A percentile compares a stretch with the other conserved stretches of the same genome.
phyloP scores from a whole-genome alignment of 2,113 vertebrate genomes.

The Mesitornis unicolor region DNA sequence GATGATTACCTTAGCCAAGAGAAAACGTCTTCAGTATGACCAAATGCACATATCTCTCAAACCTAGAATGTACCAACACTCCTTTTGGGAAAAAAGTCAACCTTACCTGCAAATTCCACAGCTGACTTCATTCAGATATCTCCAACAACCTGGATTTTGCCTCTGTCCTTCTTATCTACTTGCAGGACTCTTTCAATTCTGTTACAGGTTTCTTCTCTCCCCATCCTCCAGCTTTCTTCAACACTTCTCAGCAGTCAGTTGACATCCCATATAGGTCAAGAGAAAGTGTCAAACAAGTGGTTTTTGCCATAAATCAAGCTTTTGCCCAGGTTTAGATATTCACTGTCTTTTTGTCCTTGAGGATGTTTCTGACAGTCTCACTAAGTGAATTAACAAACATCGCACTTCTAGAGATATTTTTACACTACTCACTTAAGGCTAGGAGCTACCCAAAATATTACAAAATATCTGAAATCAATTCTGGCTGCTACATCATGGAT shows the following conservation, averaged over 20 bases:
- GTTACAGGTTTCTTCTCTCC: not conserved
- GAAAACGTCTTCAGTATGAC: not conserved
- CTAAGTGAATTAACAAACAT: not conserved
- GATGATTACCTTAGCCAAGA: not conserved
- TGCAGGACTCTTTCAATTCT: not conserved
- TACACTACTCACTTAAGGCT: not conserved
- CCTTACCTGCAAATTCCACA: not conserved
- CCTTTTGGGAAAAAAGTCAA: not conserved
- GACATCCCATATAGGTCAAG: not conserved
- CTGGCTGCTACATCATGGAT: fast-evolving
- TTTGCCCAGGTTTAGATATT: not conserved
- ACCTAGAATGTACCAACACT: not conserved
- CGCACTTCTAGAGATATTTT: not conserved
- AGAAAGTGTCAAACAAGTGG: not conserved
- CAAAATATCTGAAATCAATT: not conserved
- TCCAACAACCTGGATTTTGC: not conserved
- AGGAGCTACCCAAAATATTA: not conserved
- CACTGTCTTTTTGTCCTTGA: not conserved
- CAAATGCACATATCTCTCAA: not conserved
- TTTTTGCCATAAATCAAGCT: not conserved
- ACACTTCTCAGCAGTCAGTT: not conserved
- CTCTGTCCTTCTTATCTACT: not conserved
- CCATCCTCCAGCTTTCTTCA: not conserved
- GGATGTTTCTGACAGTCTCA: not conserved
- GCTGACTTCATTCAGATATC: not conserved